A percentile compares a stretch with the other conserved stretches of the same genome.
These are phyloP conservation scores for Porites evermanni DNA, from an alignment of 92 coral and sea anemone genomes.

Conservation along the genomic window DNA sequence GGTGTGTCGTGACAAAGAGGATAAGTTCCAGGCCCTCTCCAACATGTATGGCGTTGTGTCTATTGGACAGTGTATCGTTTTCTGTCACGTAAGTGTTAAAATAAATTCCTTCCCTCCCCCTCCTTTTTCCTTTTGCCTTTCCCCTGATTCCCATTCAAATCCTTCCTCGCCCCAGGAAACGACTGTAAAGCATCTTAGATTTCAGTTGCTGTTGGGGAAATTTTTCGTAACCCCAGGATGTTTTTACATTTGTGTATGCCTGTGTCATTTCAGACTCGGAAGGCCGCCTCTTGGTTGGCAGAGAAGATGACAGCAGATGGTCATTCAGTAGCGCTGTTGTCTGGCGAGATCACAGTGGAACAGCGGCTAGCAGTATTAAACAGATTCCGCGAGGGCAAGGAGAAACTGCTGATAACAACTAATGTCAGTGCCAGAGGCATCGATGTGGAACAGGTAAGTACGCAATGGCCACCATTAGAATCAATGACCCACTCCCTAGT, in stretches of 20 bases:
- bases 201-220: no score
- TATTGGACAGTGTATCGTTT: slow-evolving; percentile 97
- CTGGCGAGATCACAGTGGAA: slow-evolving; percentile 91
- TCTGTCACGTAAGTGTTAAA: slow-evolving; percentile 87
- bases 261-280: slow-evolving; percentile 76
- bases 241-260: not conserved
- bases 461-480: no score
- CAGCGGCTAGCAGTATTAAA: slow-evolving; percentile 85
- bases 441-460: slow-evolving; percentile 84
- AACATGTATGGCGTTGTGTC: slow-evolving; percentile 94
- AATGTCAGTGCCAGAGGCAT: slow-evolving; percentile 95
- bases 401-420: slow-evolving; percentile 88
- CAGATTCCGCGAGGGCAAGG: slow-evolving; percentile 91
- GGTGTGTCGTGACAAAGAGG: slow-evolving; percentile 76
- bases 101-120: no score
- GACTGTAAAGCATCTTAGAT: no score
- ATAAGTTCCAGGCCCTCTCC: slow-evolving; percentile 87
- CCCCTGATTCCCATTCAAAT: not conserved
- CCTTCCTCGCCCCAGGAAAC: no score
- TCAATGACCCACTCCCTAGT: no score
- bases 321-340: slow-evolving; percentile 83
- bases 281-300: slow-evolving; percentile 84
- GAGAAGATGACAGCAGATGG: slow-evolving; percentile 88
- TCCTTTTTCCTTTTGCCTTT: not conserved
- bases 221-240: not conserved